phyloP scores from a whole-genome alignment of 2,797 vertebrate species.

The Coreius guichenoti region DNA sequence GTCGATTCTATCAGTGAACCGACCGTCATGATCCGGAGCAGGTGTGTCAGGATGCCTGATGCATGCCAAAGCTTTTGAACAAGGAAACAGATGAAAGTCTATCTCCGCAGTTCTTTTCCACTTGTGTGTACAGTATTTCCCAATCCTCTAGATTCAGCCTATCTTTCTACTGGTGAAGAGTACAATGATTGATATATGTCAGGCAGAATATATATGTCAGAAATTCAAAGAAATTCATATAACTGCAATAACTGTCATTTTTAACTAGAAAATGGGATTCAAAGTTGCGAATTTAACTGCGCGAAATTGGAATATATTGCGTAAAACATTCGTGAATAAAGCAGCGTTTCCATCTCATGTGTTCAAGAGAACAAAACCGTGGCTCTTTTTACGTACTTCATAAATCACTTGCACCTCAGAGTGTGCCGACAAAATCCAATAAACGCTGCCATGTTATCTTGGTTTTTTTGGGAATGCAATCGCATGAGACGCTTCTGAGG shows the following conservation, averaged over 20 bases:
- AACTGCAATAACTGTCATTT: background rate
- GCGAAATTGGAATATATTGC: background rate
- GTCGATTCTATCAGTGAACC: background rate
- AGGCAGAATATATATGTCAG: background rate
- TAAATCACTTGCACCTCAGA: no score
- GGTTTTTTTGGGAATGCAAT: no score
- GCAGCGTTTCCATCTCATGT: background rate
- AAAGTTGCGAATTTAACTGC: background rate
- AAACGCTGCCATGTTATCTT: no score
- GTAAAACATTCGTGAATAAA: background rate
- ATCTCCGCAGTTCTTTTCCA: background rate
- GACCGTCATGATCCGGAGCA: background rate
- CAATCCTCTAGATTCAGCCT: background rate
- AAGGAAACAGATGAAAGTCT: constrained; percentile 19
- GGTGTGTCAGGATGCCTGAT: constrained; percentile 21
- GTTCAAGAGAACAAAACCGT: background rate
- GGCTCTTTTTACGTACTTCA: no score
- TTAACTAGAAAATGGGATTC: background rate
- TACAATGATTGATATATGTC: background rate
- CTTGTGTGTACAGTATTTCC: background rate
- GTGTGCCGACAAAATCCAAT: no score
- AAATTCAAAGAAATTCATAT: background rate
- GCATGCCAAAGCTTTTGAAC: constrained; percentile 17
- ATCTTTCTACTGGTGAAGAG: background rate
- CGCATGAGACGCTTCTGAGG: no score